Conservation (phyloP, 2,888 invertebrate species). For the Norana najaformis region DNA sequence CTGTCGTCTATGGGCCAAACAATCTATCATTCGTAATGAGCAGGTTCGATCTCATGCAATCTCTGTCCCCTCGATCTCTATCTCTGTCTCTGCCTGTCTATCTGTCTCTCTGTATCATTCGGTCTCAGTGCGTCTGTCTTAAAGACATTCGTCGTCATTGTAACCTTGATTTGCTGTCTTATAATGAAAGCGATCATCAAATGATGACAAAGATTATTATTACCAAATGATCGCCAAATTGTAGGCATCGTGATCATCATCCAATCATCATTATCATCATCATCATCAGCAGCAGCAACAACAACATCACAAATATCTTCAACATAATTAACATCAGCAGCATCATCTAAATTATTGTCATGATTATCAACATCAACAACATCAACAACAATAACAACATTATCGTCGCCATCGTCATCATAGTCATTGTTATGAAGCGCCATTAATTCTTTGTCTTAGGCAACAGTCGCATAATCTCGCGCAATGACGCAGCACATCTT, state of each 20-base stretch:
- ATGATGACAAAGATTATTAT: too few species aligned
- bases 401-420: neutral
- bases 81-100: neutral
- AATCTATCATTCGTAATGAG: neutral
- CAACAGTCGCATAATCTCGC: neutral
- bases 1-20: neutral
- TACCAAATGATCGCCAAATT: too few species aligned
- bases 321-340: neutral
- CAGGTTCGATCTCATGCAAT: neutral
- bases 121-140: neutral
- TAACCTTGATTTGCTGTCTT: neutral
- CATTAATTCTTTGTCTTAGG: neutral
- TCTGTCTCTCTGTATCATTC: neutral
- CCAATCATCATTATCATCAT: neutral
- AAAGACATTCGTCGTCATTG: neutral
- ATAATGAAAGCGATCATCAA: neutral
- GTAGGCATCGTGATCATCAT: too few species aligned
- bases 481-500: neutral
- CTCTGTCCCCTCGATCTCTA: neutral
- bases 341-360: neutral
- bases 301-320: neutral
- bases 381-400: neutral
- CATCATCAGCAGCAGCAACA: neutral
- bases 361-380: too few species aligned
- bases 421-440: neutral